Evolutionary conservation across 2,797 vertebrate species (phyloP).

Genomic region (Avahi laniger): DNA sequence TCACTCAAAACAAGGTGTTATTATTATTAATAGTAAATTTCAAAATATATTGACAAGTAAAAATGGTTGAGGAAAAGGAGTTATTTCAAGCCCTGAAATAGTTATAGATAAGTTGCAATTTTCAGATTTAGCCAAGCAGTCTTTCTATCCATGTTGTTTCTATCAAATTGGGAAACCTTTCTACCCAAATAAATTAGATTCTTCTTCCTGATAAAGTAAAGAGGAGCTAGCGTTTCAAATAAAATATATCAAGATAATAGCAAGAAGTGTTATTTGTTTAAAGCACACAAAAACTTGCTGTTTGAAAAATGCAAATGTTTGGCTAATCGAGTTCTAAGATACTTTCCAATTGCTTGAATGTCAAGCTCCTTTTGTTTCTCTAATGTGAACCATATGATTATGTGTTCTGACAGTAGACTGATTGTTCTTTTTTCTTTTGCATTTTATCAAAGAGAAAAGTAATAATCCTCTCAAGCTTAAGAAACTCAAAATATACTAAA

Average conservation of each 20-base stretch:
- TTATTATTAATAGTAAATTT: background rate
- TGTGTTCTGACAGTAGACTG: conserved; percentile 45
- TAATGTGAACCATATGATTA: conserved; percentile 66
- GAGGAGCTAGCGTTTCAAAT: background rate
- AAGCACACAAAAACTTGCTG: conserved; percentile 21
- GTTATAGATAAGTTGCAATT: background rate
- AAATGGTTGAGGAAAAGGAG: background rate
- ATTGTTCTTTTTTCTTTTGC: conserved; percentile 58
- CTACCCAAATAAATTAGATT: conserved; percentile 2
- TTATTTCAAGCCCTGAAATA: background rate
- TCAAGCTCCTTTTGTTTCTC: conserved; percentile 60
- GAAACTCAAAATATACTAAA: conserved; percentile 38
- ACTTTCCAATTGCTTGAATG: conserved; percentile 27
- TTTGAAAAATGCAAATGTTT: conserved; percentile 44
- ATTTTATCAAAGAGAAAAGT: conserved; percentile 72
- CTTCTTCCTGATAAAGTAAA: conserved; percentile 12
- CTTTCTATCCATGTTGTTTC: background rate
- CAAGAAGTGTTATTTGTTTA: background rate
- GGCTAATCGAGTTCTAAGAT: conserved; percentile 55
- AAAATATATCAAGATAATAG: background rate
- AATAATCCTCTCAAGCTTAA: conserved; percentile 68
- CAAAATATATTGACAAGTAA: conserved; percentile 36
- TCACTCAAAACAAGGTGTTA: background rate
- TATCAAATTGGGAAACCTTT: background rate
- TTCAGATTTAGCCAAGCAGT: background rate